Base-by-base conservation (phyloP, 2,797 vertebrate species). In the Hemibagrus guttatus region DNA sequence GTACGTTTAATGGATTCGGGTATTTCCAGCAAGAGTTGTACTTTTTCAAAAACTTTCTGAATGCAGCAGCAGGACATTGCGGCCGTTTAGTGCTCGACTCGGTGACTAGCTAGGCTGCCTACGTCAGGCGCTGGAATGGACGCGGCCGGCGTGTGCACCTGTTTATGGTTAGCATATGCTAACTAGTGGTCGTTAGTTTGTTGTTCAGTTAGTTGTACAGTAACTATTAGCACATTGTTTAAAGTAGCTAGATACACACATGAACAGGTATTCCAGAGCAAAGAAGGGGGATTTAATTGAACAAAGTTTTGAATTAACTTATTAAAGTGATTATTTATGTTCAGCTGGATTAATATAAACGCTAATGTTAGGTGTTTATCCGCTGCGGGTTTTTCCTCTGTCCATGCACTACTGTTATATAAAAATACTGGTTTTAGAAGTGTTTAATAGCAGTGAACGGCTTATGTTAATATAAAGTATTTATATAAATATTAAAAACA, bases 121-220 rank as follows among this genome's bases (percentile, higher is more conserved):
- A 83, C 64, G 0, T 1, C 81, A 71, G 5, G 81, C 42, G 68
- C 61, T 49, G 31, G 56, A 84, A 31, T 52, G 26, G 46, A 76
- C 58, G 72, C 72, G 46, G 3, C 72, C 46, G 42, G 64, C 59
- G 71, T 59, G 63, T 71, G 75, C 75, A 85, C 84, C 84, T 80
- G 85, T 68, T 86, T 61, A 35, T 14, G 8, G 85, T 81, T 86
- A 86, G 64, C 76, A 28, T 81, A 12, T 49, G 76, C 64, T 69
- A 86, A 76, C 42, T 64, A 28, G 56, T 76, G 42, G n/a, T 31
- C 21, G 83, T n/a, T 74, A 61, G 71, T 26, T 23, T 9, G 17
- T 84, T 59, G 71, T 56, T 39, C 13, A 8, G 16, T 72, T n/a
- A 16, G 26, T 72, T 46, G 19, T 16, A 3, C 3, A 11, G 12